Evolutionary conservation across 2,113 vertebrate genomes (phyloP).

Genomic region (Aphyosemion australe): DNA sequence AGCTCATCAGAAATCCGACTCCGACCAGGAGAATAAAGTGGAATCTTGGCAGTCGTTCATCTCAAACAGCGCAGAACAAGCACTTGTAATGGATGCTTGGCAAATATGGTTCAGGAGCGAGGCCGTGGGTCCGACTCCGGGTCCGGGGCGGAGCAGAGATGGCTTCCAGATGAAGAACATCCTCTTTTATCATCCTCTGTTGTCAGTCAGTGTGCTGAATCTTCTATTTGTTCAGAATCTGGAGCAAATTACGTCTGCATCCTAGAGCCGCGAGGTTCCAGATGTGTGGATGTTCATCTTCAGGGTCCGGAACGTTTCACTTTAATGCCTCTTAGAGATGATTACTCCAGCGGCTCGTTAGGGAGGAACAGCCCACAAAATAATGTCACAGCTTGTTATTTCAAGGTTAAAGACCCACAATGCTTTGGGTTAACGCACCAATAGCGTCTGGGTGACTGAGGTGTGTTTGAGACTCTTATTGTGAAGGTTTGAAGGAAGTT

Average conservation of each 20-base stretch:
- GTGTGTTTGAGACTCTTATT: too few relatives aligned
- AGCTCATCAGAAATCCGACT: slow-evolving; percentile 28
- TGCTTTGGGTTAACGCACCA: too few relatives aligned
- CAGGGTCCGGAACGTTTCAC: too few relatives aligned
- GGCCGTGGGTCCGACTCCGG: too few relatives aligned
- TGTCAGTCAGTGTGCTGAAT: slow-evolving; percentile 38
- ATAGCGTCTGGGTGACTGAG: too few relatives aligned
- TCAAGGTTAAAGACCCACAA: too few relatives aligned
- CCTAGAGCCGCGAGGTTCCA: slow-evolving; percentile 42
- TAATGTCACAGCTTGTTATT: too few relatives aligned
- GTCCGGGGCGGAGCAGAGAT: slow-evolving; percentile 21
- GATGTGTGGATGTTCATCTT: slow-evolving; percentile 25
- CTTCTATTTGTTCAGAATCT: slow-evolving; percentile 39
- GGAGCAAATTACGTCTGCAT: slow-evolving; percentile 53
- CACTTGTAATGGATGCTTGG: slow-evolving; percentile 63
- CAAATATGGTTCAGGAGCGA: not conserved
- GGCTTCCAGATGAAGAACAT: slow-evolving; percentile 59
- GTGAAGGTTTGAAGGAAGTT: too few relatives aligned
- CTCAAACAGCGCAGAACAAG: slow-evolving; percentile 53
- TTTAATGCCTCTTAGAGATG: too few relatives aligned
- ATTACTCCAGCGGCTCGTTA: too few relatives aligned
- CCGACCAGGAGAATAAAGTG: slow-evolving; percentile 39
- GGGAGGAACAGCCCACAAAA: too few relatives aligned
- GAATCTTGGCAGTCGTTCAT: slow-evolving; percentile 62
- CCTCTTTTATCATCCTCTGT: slow-evolving; percentile 52